These are phyloP conservation scores for Galerucella calmariensis DNA, from an alignment of 2,888 invertebrate species.

Conservation along the genomic window DNA sequence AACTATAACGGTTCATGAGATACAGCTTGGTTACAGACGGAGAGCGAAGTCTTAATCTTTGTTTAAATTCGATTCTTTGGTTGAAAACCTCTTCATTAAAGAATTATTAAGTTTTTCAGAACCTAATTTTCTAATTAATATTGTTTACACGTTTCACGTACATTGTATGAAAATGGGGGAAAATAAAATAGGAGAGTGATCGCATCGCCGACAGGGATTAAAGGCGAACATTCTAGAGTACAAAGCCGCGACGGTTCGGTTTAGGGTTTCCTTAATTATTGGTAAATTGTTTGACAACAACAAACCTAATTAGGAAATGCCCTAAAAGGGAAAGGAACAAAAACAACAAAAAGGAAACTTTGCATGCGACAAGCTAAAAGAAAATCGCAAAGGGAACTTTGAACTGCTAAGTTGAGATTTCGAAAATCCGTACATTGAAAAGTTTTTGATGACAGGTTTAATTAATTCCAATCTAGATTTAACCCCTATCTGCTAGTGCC, in stretches of 20 bases:
- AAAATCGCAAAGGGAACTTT: slow-evolving; percentile 20
- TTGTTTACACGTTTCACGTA: slow-evolving; percentile 5
- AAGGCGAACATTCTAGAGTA: slow-evolving; percentile 7
- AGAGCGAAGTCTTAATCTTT: too few species aligned
- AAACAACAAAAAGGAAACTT: slow-evolving; percentile 25
- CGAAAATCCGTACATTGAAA: neutral
- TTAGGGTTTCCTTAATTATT: slow-evolving; percentile 44
- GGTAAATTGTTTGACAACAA: slow-evolving; percentile 38
- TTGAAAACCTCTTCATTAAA: neutral
- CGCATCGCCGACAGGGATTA: slow-evolving; percentile 6
- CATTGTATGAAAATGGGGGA: neutral
- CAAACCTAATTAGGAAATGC: slow-evolving; percentile 41
- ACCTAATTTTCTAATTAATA: slow-evolving; percentile 2
- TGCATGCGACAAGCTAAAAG: slow-evolving; percentile 20
- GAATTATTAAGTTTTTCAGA: neutral
- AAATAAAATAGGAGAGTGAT: slow-evolving; percentile 2
- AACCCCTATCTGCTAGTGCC: neutral
- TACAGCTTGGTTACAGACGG: too few species aligned
- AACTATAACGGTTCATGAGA: too few species aligned
- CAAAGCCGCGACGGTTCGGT: slow-evolving; percentile 9
- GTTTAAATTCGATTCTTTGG: neutral
- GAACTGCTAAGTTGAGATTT: neutral
- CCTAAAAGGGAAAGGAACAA: slow-evolving; percentile 21
- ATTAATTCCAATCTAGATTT: neutral
- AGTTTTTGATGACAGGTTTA: neutral